Conservation (phyloP, 2,113 vertebrate species). For the Menura novaehollandiae region DNA sequence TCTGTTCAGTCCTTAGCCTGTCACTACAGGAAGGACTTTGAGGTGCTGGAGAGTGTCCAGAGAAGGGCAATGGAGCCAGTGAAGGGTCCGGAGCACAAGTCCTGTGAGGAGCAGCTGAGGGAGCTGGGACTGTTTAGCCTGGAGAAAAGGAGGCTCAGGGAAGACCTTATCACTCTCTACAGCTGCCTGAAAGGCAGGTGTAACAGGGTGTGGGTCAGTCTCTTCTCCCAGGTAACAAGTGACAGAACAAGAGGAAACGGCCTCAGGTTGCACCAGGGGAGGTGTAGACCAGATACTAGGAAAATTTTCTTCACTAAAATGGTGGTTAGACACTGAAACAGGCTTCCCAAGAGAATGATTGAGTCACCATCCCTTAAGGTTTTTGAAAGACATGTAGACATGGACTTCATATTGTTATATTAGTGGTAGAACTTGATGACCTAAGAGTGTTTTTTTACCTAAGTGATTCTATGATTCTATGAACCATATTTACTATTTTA, state of each 20-base stretch:
- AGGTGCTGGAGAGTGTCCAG: not conserved
- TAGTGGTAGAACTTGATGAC: not conserved
- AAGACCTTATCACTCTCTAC: not conserved
- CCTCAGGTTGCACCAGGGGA: fast-evolving
- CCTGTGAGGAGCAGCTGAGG: not conserved
- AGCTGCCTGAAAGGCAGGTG: not conserved
- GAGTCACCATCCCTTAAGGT: not conserved
- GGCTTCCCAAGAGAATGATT: not conserved
- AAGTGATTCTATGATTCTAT: not conserved
- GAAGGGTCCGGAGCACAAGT: not conserved
- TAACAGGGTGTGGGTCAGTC: no score
- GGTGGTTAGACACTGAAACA: not conserved
- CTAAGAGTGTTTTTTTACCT: not conserved
- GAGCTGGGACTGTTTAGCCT: not conserved
- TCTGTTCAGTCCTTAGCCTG: no score
- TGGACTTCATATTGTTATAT: fast-evolving
- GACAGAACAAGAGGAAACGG: not conserved
- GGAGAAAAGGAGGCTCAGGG: not conserved
- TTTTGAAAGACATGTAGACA: not conserved
- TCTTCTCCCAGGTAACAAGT: not conserved
- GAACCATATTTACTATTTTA: not conserved
- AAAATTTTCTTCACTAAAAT: not conserved
- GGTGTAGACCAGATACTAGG: not conserved
- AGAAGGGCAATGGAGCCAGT: no score
- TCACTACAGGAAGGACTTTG: not conserved